Evolutionary conservation across 2,797 vertebrate species (phyloP).

Genomic region (Kryptopterus vitreolus): DNA sequence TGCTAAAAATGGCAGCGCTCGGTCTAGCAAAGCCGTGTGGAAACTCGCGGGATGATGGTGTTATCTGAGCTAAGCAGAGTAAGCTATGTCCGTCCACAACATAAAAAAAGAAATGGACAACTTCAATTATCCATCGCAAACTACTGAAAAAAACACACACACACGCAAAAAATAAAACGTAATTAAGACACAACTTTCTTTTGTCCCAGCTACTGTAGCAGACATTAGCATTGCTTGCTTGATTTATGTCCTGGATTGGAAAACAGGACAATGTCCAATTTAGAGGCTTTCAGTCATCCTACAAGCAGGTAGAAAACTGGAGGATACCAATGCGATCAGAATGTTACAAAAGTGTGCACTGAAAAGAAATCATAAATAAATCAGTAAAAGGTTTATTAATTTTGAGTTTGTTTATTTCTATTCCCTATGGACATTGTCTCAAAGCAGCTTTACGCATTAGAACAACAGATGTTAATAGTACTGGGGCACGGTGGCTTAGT

Average conservation of each 20-base stretch:
- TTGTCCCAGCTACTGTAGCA: background rate
- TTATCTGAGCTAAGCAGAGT: conserved; percentile 9
- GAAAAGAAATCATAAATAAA: too few relatives aligned
- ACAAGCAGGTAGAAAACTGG: background rate
- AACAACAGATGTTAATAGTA: too few relatives aligned
- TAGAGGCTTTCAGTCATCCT: background rate
- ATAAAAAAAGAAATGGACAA: background rate
- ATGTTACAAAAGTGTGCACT: too few relatives aligned
- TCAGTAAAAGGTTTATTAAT: too few relatives aligned
- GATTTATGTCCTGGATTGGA: too few relatives aligned
- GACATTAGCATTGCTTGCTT: background rate
- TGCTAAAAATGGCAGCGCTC: background rate
- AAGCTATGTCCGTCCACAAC: conserved; percentile 5
- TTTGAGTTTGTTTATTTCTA: too few relatives aligned
- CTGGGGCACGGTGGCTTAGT: too few relatives aligned
- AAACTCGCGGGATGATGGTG: background rate
- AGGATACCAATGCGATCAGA: background rate
- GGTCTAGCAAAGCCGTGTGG: background rate
- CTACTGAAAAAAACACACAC: too few relatives aligned
- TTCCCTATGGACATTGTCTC: too few relatives aligned
- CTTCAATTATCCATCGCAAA: background rate
- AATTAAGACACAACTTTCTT: conserved; percentile 3
- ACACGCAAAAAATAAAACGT: background rate
- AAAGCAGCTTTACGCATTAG: too few relatives aligned
- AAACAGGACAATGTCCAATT: too few relatives aligned